Percentiles rank a stretch among this genome's conserved stretches.
Conservation (phyloP, 2,797 vertebrate genomes). For the Anas bahamensis region DNA sequence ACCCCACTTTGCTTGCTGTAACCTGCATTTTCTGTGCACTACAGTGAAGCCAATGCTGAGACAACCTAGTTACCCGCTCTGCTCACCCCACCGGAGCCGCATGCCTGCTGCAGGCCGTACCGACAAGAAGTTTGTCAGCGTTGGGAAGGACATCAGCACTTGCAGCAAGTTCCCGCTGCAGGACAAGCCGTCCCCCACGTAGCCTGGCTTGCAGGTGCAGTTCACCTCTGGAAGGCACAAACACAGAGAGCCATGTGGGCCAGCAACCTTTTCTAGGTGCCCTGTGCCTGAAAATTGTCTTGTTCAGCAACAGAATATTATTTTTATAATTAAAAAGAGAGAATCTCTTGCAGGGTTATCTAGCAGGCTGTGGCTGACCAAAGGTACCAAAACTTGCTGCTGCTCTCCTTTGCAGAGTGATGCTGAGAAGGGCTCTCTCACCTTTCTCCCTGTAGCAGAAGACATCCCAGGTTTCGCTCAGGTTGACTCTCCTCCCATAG, state of each 20-base stretch:
- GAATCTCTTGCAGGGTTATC: neutral
- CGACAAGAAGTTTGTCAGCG: slow-evolving; percentile 87
- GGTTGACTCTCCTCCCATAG: slow-evolving; percentile 85
- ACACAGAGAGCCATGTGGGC: neutral
- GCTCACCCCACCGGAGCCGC: rapidly evolving
- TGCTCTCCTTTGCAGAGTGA: neutral
- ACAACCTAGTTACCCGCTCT: rapidly evolving
- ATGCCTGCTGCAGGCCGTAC: slow-evolving; percentile 68
- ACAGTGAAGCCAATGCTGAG: neutral
- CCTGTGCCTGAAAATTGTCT: neutral
- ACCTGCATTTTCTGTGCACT: neutral
- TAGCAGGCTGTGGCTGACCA: neutral
- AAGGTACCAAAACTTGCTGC: neutral
- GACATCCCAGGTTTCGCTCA: slow-evolving; percentile 91
- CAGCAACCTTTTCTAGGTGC: neutral
- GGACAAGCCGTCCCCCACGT: slow-evolving; percentile 87
- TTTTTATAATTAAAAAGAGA: neutral
- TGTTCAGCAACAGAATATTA: neutral
- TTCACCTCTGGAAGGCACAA: slow-evolving; percentile 85
- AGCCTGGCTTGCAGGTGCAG: slow-evolving; percentile 90
- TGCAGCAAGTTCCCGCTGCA: slow-evolving; percentile 93
- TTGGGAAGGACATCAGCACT: slow-evolving; percentile 85
- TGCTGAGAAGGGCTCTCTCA: slow-evolving; percentile 47
- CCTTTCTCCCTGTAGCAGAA: slow-evolving; percentile 95
- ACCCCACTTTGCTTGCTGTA: neutral